Evolutionary conservation across 2,797 vertebrate genomes (phyloP), one percentile per base, ranked within the genome.

Genomic region (Miichthys miiuy): DNA sequence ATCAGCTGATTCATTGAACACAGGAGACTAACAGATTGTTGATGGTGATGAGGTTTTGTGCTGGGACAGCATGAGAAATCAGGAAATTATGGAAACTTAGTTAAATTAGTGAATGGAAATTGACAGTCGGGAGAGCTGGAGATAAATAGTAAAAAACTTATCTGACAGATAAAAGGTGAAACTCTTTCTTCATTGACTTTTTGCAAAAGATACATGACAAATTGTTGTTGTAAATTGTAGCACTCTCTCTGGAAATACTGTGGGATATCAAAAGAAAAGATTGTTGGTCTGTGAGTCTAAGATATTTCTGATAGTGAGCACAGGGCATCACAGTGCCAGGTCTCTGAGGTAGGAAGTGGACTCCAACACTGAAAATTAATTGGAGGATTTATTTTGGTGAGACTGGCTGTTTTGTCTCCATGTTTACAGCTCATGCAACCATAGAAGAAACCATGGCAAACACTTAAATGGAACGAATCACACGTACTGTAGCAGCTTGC

Each of bases 381-480:
- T 72, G 57, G 38, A 77, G 62, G 66, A 82, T 81, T 77, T 84
- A 82, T 76, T 72, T 81, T 41, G 34, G 46, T 41, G 50, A 54
- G 27, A 56, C 61, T 14, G 46, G 27, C 64, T 44, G 74, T 73
- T 88, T 82, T 60, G 55, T 81, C 58, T 55, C 61, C 9, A 2
- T 27, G 64, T 79, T 71, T 71, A 65, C 62, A 75, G 75, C 66
- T 79, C 11, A 18, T 25, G 66, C 52, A 75, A 69, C 16, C 50
- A 23, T 13, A 60, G 56, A 61, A 68, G 54, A 62, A 54, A 38
- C 20, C 21, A 9, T 21, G 23, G 73, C 47, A 63, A 57, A 66
- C 55, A 55, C 51, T 85, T 52, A 11, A 50, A 62, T 51, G 69
- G 68, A 34, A 34, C 66, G 44, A 81, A 30, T 42, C 46, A 17